Conservation (phyloP, 2,797 vertebrate genomes). For the Cryptoprocta ferox region DNA sequence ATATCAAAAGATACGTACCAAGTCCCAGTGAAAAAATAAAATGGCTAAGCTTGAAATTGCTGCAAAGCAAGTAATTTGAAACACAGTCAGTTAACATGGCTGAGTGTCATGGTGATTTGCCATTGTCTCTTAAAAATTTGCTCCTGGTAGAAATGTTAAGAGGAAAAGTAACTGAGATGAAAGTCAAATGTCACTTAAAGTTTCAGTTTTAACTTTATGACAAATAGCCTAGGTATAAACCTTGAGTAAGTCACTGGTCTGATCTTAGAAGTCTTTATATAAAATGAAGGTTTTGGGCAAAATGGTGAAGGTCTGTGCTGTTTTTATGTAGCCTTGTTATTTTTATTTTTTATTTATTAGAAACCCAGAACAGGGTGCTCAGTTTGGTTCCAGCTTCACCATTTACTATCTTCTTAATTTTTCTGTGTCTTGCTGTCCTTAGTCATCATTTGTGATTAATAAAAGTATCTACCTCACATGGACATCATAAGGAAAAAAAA, state of each 20-base stretch:
- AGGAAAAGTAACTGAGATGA: conserved; percentile 5
- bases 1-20: conserved; percentile 5
- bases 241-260: background rate
- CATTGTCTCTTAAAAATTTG: conserved; percentile 20
- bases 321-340: background rate
- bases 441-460: background rate
- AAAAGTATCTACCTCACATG: background rate
- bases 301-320: background rate
- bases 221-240: background rate
- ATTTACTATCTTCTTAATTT: background rate
- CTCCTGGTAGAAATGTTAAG: background rate
- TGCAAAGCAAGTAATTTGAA: conserved; percentile 31
- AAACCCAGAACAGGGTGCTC: background rate
- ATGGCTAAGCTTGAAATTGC: background rate
- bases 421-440: background rate
- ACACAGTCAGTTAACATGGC: background rate
- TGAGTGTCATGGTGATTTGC: background rate
- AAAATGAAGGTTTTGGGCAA: background rate
- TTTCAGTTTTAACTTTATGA: conserved; percentile 40
- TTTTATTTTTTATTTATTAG: background rate
- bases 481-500: background rate
- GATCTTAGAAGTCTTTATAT: background rate
- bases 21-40: background rate
- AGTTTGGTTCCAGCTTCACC: background rate
- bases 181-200: background rate